Evolutionary conservation across 2,797 vertebrate species (phyloP), one percentile per base, ranked within the genome.

Genomic region (Nannoperca obscura): DNA sequence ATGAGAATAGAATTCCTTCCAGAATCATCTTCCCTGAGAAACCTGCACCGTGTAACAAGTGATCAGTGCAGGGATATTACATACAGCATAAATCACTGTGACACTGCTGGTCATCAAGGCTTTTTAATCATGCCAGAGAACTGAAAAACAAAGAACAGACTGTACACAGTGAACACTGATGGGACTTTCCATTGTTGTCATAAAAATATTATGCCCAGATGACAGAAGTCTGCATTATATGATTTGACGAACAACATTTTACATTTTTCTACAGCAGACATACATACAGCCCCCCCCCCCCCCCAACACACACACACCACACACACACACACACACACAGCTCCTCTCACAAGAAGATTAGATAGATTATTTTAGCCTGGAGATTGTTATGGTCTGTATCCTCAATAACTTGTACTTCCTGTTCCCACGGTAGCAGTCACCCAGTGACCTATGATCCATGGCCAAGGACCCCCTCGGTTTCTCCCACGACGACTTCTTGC

Each of bases 401-500:
- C 84, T 78, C 80, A 89, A 93, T 92, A 94, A 92, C 87, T 88
- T 75, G 63, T 55, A 91, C 90, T 93, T 95, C 94, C 94, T 94
- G 94, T 95, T 95, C 94, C 92, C 94, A 95, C 89, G 84, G 84
- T 90, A 81, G 76, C 65, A 76, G 78, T 84, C 76, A 59, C 61
- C 83, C 53, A 86, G 57, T 78, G 89, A 89, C 64, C 78, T 64
- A 47, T 68, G 76, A 83, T 85, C 71, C 57, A 65, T 40, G 27
- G 73, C 81, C 82, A 82, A 79, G 60, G 32, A 79, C 84, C 85
- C 85, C 81, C 78, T 80, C 27, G 10, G 78, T 76, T 74, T 86
- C 88, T 89, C 88, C 86, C 74, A 91, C 67, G 55, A 66, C 7
- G 50, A 71, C 71, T 64, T 47, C 55, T 84, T 82, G 30, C 61